Evolutionary conservation across 35 echinoderm and acorn worm species (phyloP).

Genomic region (Hemicentrotus pulcherrimus): DNA sequence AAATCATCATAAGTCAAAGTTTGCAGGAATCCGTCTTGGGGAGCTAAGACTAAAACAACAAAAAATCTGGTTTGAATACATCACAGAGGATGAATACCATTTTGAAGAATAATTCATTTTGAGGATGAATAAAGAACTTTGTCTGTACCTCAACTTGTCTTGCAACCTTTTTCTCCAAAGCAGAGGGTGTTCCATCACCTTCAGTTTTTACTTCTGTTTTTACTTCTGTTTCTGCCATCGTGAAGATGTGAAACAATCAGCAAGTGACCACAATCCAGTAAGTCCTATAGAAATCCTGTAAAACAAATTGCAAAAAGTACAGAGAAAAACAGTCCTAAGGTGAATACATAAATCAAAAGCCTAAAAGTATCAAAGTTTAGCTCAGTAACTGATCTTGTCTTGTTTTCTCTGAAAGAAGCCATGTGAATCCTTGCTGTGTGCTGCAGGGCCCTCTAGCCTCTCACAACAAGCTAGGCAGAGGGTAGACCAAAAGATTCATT

Average conservation of each 20-base stretch:
- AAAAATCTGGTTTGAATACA: background rate
- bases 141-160: constrained; percentile 88
- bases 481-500: no score
- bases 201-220: constrained; percentile 2
- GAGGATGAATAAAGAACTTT: background rate
- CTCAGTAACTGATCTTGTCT: no score
- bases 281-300: background rate
- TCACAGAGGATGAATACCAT: background rate
- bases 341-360: no score
- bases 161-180: constrained; percentile 84
- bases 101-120: background rate
- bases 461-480: no score
- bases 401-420: no score
- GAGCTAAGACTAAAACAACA: background rate
- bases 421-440: no score
- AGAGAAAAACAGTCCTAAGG: no score
- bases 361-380: no score
- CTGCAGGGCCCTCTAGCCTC: no score
- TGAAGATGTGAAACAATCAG: background rate
- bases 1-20: background rate
- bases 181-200: constrained; percentile 34
- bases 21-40: background rate
- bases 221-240: constrained; percentile 47
- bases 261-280: background rate
- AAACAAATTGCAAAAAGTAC: background rate